Evolutionary conservation across 2,113 vertebrate species (phyloP).

Genomic region (Arizona elegans): DNA sequence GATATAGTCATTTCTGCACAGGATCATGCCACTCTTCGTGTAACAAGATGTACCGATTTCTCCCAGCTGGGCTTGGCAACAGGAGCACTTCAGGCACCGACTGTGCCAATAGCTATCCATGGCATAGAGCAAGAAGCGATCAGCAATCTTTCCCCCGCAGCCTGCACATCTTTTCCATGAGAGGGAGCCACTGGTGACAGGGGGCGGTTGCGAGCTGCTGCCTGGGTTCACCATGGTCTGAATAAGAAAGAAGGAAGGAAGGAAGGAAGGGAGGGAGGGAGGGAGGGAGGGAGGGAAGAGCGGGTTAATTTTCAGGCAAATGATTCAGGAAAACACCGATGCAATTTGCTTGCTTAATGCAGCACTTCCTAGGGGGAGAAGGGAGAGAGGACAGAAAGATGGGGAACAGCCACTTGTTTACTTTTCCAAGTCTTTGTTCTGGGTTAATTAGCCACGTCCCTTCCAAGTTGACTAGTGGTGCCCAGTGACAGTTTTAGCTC

Average conservation of each 20-base stretch:
- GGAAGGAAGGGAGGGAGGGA: slow-evolving; percentile 19
- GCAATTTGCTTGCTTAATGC: slow-evolving; percentile 41
- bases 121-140: slow-evolving; percentile 97
- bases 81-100: slow-evolving; percentile 98
- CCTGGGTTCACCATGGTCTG: slow-evolving; percentile 96
- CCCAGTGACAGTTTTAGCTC: slow-evolving; percentile 59
- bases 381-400: not conserved
- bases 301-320: slow-evolving; percentile 54
- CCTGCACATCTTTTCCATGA: slow-evolving; percentile 97
- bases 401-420: slow-evolving; percentile 55
- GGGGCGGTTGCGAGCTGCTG: slow-evolving; percentile 90
- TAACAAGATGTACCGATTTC: slow-evolving; percentile 98
- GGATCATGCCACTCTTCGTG: slow-evolving; percentile 99
- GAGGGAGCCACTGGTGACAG: slow-evolving; percentile 88
- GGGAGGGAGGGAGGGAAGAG: slow-evolving; percentile 8
- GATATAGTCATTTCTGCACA: slow-evolving; percentile 99
- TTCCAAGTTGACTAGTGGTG: slow-evolving; percentile 53
- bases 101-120: slow-evolving; percentile 99
- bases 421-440: slow-evolving; percentile 68
- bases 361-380: not conserved
- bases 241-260: not conserved
- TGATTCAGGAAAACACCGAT: not conserved
- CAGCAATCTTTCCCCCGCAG: slow-evolving; percentile 96
- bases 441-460: slow-evolving; percentile 54
- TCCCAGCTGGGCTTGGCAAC: slow-evolving; percentile 98